Percentiles rank a stretch among this genome's conserved stretches.
Conservation (phyloP, 2,113 vertebrate genomes). For the Pongo pygmaeus region DNA sequence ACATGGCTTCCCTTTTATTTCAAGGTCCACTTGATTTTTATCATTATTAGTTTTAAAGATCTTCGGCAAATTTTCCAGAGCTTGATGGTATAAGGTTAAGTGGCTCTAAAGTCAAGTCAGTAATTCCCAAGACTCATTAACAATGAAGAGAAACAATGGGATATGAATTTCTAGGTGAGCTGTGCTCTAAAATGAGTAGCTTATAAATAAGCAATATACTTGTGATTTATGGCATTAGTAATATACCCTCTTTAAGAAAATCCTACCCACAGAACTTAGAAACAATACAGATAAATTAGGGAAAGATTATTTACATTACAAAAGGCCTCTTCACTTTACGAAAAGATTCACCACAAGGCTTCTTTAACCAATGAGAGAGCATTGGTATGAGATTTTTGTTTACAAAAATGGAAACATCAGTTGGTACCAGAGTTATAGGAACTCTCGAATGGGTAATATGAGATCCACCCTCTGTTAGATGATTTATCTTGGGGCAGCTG, state of each 20-base stretch:
- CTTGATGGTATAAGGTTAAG: background rate
- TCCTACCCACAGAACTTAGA: slow-evolving; percentile 13
- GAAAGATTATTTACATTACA: slow-evolving; percentile 45
- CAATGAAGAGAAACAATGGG: background rate
- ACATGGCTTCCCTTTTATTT: background rate
- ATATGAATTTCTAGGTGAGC: background rate
- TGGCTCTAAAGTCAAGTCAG: background rate
- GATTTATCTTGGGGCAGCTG: slow-evolving; percentile 27
- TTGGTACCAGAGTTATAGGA: slow-evolving; percentile 32
- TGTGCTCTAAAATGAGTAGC: background rate
- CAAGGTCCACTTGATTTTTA: slow-evolving; percentile 1
- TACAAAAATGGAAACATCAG: slow-evolving; percentile 50
- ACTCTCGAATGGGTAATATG: background rate
- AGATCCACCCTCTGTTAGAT: background rate
- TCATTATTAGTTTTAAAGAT: slow-evolving; percentile 33
- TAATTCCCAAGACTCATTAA: slow-evolving; percentile 19
- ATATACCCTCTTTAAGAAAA: slow-evolving; percentile 51
- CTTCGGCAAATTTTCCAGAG: background rate
- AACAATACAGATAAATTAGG: slow-evolving; percentile 12
- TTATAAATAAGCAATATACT: slow-evolving; percentile 42
- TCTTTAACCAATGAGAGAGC: slow-evolving; percentile 28
- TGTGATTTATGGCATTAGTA: slow-evolving; percentile 29
- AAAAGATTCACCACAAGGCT: background rate
- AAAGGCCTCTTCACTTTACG: background rate
- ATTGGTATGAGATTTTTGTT: slow-evolving; percentile 45